Conservation (phyloP, 2,888 invertebrate species). For the Cephus sareptanus region DNA sequence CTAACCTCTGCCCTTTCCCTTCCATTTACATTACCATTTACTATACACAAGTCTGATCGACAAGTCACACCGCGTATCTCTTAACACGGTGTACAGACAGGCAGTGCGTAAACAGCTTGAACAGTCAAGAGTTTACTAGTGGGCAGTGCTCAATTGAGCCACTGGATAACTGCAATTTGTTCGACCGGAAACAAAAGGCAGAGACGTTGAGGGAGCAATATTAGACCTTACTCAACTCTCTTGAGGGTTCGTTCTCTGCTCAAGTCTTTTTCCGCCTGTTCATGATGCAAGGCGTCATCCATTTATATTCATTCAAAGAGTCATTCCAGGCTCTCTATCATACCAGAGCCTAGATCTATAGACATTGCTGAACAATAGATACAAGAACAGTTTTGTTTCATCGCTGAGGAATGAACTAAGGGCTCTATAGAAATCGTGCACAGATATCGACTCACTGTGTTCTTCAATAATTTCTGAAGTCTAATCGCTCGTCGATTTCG, state of each 20-base stretch:
- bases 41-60: neutral
- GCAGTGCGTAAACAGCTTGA: neutral
- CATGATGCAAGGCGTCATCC: neutral
- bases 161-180: slow-evolving; percentile 1
- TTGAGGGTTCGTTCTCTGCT: neutral
- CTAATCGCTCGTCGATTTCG: neutral
- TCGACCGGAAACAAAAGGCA: slow-evolving; percentile 7
- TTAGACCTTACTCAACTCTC: neutral
- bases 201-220: neutral
- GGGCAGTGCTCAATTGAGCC: slow-evolving; percentile 5
- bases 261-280: neutral
- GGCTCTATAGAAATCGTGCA: neutral
- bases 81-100: neutral
- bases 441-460: neutral
- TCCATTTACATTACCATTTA: neutral
- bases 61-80: neutral
- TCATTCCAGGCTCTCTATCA: neutral
- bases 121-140: neutral
- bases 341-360: neutral
- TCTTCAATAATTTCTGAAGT: neutral
- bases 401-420: neutral
- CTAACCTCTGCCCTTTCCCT: neutral
- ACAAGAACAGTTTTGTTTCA: neutral
- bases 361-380: neutral
- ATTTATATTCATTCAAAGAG: neutral